Evolutionary conservation across 2,113 vertebrate genomes (phyloP).

Genomic region (Panthera uncia): DNA sequence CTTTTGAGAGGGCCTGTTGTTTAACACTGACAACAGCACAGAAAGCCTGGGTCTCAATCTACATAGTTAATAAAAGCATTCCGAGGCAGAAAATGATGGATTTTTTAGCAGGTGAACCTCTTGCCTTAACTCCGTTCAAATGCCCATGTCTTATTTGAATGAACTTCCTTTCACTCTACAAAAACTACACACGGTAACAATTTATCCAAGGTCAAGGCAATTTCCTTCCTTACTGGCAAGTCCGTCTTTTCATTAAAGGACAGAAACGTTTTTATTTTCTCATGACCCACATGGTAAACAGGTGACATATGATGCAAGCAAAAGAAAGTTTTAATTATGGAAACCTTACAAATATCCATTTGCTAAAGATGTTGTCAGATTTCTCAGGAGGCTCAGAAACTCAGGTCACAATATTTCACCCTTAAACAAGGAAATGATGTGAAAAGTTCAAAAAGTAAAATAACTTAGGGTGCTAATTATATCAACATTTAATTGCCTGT

Average conservation of each 20-base stretch:
- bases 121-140: background rate
- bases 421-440: slow-evolving; percentile 22
- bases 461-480: slow-evolving; percentile 26
- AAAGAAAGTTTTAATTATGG: slow-evolving; percentile 30
- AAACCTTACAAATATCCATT: slow-evolving; percentile 31
- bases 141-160: background rate
- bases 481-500: background rate
- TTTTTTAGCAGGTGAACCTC: background rate
- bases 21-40: background rate
- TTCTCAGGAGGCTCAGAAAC: background rate
- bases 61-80: background rate
- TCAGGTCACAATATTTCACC: slow-evolving; percentile 2
- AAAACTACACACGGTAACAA: background rate
- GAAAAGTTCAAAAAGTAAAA: slow-evolving; percentile 37
- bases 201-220: background rate
- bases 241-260: background rate
- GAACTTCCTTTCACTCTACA: background rate
- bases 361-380: slow-evolving; percentile 23
- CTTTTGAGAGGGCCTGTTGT: background rate
- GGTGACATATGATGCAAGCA: background rate
- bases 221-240: background rate
- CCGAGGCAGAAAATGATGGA: background rate
- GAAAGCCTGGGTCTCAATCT: background rate
- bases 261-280: slow-evolving; percentile 21
- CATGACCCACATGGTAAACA: background rate